Evolutionary conservation across 1,140 invertebrate species (phyloP).

Genomic region (Orussus abietinus): DNA sequence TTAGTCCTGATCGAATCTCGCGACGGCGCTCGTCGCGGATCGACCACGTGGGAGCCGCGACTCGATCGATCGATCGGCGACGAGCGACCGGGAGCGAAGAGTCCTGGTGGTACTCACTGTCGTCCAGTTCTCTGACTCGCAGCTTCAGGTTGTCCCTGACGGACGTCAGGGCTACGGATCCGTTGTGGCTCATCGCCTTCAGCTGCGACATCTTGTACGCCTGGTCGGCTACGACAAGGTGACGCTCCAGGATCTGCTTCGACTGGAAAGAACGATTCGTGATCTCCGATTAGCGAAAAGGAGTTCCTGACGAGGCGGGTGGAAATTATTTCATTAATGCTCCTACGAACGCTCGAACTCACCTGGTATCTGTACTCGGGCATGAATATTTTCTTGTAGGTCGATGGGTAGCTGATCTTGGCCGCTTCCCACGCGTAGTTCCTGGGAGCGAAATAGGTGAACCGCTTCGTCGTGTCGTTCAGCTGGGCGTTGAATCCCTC

Average conservation of each 20-base stretch:
- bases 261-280: slow-evolving; percentile 62
- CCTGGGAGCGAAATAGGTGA: slow-evolving; percentile 87
- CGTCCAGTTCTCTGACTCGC: slow-evolving; percentile 68
- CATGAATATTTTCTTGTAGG: slow-evolving; percentile 81
- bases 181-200: slow-evolving; percentile 59
- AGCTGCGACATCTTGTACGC: slow-evolving; percentile 76
- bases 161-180: slow-evolving; percentile 63
- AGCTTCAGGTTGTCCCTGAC: slow-evolving; percentile 67
- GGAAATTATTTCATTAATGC: too few species aligned
- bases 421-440: slow-evolving; percentile 81
- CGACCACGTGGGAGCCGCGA: too few species aligned
- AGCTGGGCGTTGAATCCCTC: slow-evolving; percentile 75
- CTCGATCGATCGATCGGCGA: too few species aligned
- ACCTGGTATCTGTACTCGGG: slow-evolving; percentile 76
- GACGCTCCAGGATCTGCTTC: slow-evolving; percentile 74
- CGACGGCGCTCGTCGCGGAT: too few species aligned
- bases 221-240: slow-evolving; percentile 69
- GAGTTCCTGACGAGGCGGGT: too few species aligned
- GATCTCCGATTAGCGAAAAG: too few species aligned
- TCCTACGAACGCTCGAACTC: too few species aligned
- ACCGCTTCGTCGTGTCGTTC: slow-evolving; percentile 71
- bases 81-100: too few species aligned
- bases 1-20: too few species aligned
- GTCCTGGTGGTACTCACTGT: slow-evolving; percentile 78
- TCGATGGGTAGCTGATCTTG: slow-evolving; percentile 66